A percentile compares a stretch with the other conserved stretches of the same genome.
These are phyloP conservation scores for Helostoma temminkii DNA, from an alignment of 2,797 vertebrate genomes.

Conservation along the genomic window DNA sequence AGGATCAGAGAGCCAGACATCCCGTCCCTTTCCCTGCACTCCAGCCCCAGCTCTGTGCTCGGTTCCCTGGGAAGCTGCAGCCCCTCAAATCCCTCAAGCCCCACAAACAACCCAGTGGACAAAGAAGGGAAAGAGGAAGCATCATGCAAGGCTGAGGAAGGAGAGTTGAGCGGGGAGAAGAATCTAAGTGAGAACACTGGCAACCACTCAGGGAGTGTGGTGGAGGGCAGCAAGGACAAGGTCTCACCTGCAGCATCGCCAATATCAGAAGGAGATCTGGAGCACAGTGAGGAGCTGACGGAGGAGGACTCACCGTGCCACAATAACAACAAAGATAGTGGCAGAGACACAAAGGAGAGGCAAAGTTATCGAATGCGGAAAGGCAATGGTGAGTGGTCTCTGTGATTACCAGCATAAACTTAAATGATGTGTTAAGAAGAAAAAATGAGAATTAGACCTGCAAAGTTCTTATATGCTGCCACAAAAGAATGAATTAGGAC, in stretches of 20 bases:
- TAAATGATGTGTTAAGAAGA: constrained; percentile 16
- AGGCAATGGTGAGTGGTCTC: constrained; percentile 74
- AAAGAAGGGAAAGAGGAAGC: constrained; percentile 40
- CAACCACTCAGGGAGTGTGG: constrained; percentile 36
- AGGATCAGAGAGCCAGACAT: constrained; percentile 76
- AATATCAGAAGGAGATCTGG: constrained; percentile 55
- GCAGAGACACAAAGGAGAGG: constrained; percentile 60
- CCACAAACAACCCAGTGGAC: constrained; percentile 49
- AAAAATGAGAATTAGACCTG: constrained; percentile 7
- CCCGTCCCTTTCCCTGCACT: constrained; percentile 85
- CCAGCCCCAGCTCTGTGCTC: constrained; percentile 86
- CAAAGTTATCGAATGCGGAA: constrained; percentile 55
- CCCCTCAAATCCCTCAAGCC: constrained; percentile 76
- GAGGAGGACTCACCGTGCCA: constrained; percentile 70
- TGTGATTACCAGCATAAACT: constrained; percentile 39
- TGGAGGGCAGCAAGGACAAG: constrained; percentile 30
- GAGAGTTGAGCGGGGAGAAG: constrained; percentile 10
- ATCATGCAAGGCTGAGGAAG: constrained; percentile 24
- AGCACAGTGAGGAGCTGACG: constrained; percentile 53
- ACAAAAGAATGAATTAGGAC: constrained; percentile 1
- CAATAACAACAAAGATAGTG: constrained; percentile 80
- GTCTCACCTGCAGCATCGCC: constrained; percentile 62
- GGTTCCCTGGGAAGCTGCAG: constrained; percentile 79
- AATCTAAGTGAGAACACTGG: constrained; percentile 46
- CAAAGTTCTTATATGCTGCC: not conserved